Conservation (phyloP, 2,113 vertebrate genomes). For the Crotophaga sulcirostris region DNA sequence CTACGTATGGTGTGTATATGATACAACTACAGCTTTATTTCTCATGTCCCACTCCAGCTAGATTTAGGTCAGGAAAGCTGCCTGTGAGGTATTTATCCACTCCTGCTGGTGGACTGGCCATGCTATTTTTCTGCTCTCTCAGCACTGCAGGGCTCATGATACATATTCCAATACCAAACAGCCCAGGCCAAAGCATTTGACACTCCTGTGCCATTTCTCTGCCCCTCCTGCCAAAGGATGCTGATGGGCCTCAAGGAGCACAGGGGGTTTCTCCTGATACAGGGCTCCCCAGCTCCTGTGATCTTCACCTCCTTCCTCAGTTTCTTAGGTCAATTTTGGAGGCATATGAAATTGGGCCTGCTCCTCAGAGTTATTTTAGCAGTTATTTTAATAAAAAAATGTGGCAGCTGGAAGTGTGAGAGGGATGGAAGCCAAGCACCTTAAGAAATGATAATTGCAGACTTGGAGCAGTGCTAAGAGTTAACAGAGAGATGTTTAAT, state of each 20-base stretch:
- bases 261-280: not conserved
- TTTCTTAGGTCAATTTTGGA: not conserved
- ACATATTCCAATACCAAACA: not conserved
- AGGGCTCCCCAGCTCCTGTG: not conserved
- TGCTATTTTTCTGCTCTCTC: not conserved
- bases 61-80: not conserved
- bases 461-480: slow-evolving; percentile 27
- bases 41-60: not conserved
- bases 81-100: not conserved
- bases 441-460: slow-evolving; percentile 38
- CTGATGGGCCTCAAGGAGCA: not conserved
- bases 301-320: not conserved
- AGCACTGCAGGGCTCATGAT: not conserved
- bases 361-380: not conserved
- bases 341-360: not conserved
- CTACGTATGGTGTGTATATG: not conserved
- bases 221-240: not conserved
- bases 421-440: slow-evolving; percentile 3
- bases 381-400: not conserved
- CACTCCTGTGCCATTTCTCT: accelerated
- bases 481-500: slow-evolving; percentile 26
- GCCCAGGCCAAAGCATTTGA: not conserved
- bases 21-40: not conserved
- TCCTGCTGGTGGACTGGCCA: not conserved
- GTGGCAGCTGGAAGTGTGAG: not conserved